Conservation (phyloP, 2,888 invertebrate species). For the Lithosia quadra region DNA sequence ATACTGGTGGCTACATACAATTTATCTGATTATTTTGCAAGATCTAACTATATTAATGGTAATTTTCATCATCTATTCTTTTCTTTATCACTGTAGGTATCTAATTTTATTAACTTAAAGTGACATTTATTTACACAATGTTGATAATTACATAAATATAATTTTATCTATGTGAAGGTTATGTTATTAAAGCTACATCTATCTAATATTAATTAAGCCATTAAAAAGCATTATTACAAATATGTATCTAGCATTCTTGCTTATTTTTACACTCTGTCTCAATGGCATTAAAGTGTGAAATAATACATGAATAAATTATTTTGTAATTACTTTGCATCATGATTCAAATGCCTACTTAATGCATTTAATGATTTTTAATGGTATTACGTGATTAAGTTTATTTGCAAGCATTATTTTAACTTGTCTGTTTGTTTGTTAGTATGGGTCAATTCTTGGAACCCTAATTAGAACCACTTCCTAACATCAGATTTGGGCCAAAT, state of each 20-base stretch:
- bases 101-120: background rate
- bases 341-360: no score
- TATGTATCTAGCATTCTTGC: background rate
- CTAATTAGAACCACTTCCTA: no score
- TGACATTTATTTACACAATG: background rate
- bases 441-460: no score
- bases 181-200: background rate
- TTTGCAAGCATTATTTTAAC: background rate
- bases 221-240: background rate
- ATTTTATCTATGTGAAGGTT: no score
- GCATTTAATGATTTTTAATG: background rate
- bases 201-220: background rate
- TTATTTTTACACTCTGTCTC: background rate
- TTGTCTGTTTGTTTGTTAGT: no score
- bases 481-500: no score
- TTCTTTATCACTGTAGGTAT: no score
- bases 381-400: background rate
- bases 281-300: no score
- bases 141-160: background rate
- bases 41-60: conserved; percentile 29
- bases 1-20: conserved; percentile 25
- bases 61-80: conserved; percentile 21
- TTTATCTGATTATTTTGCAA: conserved; percentile 22
- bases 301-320: no score
- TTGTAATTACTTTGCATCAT: background rate